Evolutionary conservation across 2,113 vertebrate species (phyloP).

Genomic region (Cynopterus brachyotis): DNA sequence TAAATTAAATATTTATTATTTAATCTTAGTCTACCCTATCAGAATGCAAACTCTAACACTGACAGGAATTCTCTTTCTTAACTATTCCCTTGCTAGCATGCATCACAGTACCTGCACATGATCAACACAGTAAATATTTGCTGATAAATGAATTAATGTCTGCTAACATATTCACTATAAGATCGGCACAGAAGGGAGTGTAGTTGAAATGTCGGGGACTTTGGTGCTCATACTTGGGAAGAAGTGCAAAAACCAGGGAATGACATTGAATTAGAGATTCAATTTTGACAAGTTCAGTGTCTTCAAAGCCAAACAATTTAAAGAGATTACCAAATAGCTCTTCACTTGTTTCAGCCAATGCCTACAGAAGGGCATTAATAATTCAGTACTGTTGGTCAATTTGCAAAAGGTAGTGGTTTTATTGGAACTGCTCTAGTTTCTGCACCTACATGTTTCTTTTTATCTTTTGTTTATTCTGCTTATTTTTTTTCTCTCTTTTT

Average conservation of each 20-base stretch:
- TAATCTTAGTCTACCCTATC: not conserved
- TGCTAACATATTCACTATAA: not conserved
- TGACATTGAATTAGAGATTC: not conserved
- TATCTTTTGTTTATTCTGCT: not conserved
- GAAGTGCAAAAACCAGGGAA: not conserved
- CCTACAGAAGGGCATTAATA: not conserved
- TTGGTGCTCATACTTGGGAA: not conserved
- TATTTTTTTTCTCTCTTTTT: not conserved
- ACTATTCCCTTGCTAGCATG: not conserved
- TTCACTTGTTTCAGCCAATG: not conserved
- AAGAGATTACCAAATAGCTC: not conserved
- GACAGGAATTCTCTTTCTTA: not conserved
- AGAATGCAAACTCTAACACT: not conserved
- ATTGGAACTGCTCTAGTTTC: conserved; percentile 1
- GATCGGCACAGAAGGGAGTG: not conserved
- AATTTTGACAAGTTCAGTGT: not conserved
- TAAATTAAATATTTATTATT: not conserved
- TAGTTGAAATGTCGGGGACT: not conserved
- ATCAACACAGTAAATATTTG: not conserved
- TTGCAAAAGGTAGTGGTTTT: not conserved
- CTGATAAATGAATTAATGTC: not conserved
- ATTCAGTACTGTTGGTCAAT: not conserved
- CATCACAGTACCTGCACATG: not conserved
- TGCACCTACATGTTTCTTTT: not conserved
- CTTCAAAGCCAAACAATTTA: not conserved